Conservation (phyloP, 2,797 vertebrate species). For the Micromesistius poutassou region DNA sequence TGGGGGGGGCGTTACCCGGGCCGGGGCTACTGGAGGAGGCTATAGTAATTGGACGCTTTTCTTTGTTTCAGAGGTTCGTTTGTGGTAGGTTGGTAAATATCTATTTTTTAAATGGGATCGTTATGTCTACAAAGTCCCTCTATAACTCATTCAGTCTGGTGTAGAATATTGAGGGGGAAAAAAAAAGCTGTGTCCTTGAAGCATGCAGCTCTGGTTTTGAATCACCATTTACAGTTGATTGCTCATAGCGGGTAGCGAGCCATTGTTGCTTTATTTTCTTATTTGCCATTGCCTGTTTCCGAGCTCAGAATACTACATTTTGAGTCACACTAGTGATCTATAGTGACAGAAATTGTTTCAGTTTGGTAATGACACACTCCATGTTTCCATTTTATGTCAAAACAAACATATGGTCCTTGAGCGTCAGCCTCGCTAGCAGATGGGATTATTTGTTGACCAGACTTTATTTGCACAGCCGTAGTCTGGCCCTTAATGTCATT, state of each 20-base stretch:
- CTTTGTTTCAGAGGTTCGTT: background rate
- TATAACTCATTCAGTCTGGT: background rate
- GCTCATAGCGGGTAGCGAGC: conserved; percentile 19
- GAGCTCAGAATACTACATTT: background rate
- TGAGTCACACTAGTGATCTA: background rate
- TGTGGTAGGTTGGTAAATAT: background rate
- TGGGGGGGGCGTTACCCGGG: no score
- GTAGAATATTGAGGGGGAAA: background rate
- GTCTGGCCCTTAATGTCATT: conserved; percentile 15
- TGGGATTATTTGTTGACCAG: conserved; percentile 28
- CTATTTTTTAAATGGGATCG: background rate
- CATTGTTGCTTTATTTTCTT: background rate
- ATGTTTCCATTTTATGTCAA: conserved; percentile 20
- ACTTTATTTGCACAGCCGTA: conserved; percentile 17
- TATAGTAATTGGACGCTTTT: conserved; percentile 25
- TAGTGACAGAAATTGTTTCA: background rate
- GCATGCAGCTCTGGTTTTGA: conserved; percentile 19
- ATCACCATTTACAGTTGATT: conserved; percentile 44
- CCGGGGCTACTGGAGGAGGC: conserved; percentile 13
- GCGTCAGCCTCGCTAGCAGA: conserved; percentile 32
- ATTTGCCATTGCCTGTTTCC: background rate
- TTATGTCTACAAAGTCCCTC: background rate
- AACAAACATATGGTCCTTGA: conserved; percentile 21
- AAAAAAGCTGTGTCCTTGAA: conserved; percentile 26
- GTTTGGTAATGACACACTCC: background rate